Percentiles rank a stretch among this genome's conserved stretches.
These are phyloP conservation scores for Tenthredo distinguenda DNA, from an alignment of 2,888 invertebrate genomes.

Conservation along the genomic window DNA sequence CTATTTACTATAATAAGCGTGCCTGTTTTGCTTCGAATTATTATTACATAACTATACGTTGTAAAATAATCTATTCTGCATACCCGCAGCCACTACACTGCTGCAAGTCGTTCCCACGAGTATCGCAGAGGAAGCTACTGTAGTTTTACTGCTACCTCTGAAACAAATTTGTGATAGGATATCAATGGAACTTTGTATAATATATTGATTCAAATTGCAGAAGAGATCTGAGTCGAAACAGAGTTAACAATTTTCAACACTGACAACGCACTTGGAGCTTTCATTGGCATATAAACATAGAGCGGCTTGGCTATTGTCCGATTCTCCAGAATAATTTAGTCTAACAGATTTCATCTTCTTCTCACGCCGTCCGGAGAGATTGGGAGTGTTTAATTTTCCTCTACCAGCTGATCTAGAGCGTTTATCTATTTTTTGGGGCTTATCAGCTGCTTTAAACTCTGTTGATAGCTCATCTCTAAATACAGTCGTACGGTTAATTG, in stretches of 20 bases:
- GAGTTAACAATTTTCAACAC: background rate
- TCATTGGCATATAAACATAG: constrained; percentile 61
- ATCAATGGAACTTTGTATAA: background rate
- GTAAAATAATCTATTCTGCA: background rate
- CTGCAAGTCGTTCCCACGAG: constrained; percentile 58
- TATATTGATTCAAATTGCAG: background rate
- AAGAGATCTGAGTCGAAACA: too few species aligned
- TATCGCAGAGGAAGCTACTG: constrained; percentile 60
- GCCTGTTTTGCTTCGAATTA: background rate
- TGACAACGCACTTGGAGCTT: constrained; percentile 64
- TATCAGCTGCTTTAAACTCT: background rate
- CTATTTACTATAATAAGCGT: background rate
- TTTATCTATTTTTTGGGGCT: constrained; percentile 5
- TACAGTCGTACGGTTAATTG: constrained; percentile 9
- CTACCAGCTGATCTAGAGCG: background rate
- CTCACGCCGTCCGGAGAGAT: background rate
- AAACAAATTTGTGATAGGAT: constrained; percentile 50
- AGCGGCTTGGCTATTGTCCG: constrained; percentile 54
- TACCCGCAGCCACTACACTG: constrained; percentile 59
- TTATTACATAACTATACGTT: background rate
- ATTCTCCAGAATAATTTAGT: constrained; percentile 45
- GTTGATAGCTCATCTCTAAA: background rate
- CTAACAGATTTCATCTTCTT: constrained; percentile 18
- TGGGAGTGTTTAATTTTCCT: background rate
- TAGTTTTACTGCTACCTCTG: constrained; percentile 65